Evolutionary conservation across 2,113 vertebrate species (phyloP), one percentile per base, ranked within the genome.

Genomic region (Oophaga pumilio): DNA sequence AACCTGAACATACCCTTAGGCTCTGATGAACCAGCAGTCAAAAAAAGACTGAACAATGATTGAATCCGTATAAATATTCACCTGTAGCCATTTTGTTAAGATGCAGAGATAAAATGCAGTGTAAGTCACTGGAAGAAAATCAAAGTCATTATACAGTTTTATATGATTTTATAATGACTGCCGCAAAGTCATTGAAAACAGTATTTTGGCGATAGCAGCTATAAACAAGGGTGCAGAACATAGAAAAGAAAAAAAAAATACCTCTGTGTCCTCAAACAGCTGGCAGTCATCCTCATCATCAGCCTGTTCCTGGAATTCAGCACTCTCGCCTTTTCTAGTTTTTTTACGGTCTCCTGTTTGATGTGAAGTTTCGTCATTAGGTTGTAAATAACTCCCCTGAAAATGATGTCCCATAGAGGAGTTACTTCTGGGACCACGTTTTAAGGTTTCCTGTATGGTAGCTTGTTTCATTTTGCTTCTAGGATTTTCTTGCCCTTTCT

Each of bases 401-500:
- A 18, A 91, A 88, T 76, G 62, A 6, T 18, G 15, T 84, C 89
- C 94, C 50, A 71, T 87, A 0, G 92, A 90, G 15, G 91, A 88
- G 56, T 91, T 90, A 49, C 90, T 84, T 90, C 93, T 93, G 57
- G 91, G 74, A 87, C 90, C 4, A 14, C 89, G 74, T 83, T 94
- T 95, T 84, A 93, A 87, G 80, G 92, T 86, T 69, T 93, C 95
- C 85, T 73, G 92, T 79, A 94, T 88, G 50, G 92, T 92, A 86
- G 91, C 88, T 90, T 95, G 94, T 64, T 93, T 95, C 76, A 92
- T 82, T 88, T 79, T 93, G 43, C 85, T 92, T 91, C 93, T 95
- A 90, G 85, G 90, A 6, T 28, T 88, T 53, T 94, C 94, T 66
- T 92, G 85, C 82, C 14, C 89, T 84, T 90, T 95, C 60, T 95